Evolutionary conservation across 2,888 invertebrate species (phyloP).

Genomic region (Beris chalybata): DNA sequence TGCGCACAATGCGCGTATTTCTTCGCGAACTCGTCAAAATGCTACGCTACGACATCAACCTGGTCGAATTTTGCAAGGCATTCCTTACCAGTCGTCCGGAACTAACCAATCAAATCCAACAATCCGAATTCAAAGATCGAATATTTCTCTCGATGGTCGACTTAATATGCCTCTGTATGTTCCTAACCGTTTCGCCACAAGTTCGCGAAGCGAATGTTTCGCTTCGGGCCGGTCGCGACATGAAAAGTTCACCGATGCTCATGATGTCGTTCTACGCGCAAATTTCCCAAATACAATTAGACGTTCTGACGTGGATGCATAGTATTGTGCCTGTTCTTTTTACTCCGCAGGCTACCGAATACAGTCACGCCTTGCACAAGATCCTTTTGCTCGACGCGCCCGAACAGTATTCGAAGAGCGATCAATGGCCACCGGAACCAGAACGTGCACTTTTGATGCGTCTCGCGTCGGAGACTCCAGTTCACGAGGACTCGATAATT

Average conservation of each 20-base stretch:
- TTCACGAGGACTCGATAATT: slow-evolving; percentile 81
- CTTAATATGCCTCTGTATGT: slow-evolving; percentile 81
- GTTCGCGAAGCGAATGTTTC: slow-evolving; percentile 68
- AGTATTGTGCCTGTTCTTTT: slow-evolving; percentile 76
- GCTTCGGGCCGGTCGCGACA: slow-evolving; percentile 59
- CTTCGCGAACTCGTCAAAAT: slow-evolving; percentile 87
- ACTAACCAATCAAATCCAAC: slow-evolving; percentile 63
- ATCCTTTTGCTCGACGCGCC: slow-evolving; percentile 74
- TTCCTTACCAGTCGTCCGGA: slow-evolving; percentile 67
- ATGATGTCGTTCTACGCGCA: slow-evolving; percentile 52
- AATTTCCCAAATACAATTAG: slow-evolving; percentile 74
- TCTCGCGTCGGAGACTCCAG: slow-evolving; percentile 84
- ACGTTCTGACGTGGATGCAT: slow-evolving; percentile 87
- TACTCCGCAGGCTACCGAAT: slow-evolving; percentile 71
- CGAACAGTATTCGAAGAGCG: slow-evolving; percentile 79
- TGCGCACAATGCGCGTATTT: slow-evolving; percentile 81
- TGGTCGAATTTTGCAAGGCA: slow-evolving; percentile 76
- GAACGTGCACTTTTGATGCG: slow-evolving; percentile 79
- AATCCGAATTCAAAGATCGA: slow-evolving; percentile 75
- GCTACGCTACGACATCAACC: slow-evolving; percentile 77
- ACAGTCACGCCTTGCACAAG: slow-evolving; percentile 77
- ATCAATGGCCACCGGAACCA: slow-evolving; percentile 90
- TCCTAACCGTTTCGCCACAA: slow-evolving; percentile 73
- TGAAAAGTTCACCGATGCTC: slow-evolving; percentile 49
- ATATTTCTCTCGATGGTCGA: slow-evolving; percentile 83